phyloP scores from a whole-genome alignment of 37 sponge, comb jelly and placozoan species.

The Spongilla lacustris region DNA sequence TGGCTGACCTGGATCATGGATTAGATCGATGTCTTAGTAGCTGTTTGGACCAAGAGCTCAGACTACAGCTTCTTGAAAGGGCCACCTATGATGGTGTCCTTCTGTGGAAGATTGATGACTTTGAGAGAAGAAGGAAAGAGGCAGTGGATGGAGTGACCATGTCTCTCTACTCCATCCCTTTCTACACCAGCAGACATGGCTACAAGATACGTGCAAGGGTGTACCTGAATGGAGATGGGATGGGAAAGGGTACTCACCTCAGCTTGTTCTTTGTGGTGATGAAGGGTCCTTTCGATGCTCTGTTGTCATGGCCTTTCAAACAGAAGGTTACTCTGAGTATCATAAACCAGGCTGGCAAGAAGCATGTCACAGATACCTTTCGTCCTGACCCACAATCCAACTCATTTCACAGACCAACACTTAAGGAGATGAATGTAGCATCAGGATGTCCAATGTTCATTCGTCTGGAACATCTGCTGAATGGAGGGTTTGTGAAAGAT shows the following conservation, averaged over 20 bases:
- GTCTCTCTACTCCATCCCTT: slow-evolving; percentile 76
- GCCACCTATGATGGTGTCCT: slow-evolving; percentile 69
- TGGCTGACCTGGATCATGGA: slow-evolving; percentile 49
- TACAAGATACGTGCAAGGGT: slow-evolving; percentile 82
- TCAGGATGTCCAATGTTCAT: slow-evolving; percentile 78
- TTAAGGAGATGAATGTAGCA: slow-evolving; percentile 81
- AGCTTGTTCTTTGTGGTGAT: slow-evolving; percentile 81
- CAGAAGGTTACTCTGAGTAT: slow-evolving; percentile 75
- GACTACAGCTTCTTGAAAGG: slow-evolving; percentile 71
- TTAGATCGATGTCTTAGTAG: slow-evolving; percentile 40
- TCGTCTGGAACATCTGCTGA: slow-evolving; percentile 30
- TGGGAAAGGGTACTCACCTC: slow-evolving; percentile 70
- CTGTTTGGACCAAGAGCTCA: slow-evolving; percentile 62
- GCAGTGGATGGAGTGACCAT: slow-evolving; percentile 63
- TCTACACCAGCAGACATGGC: slow-evolving; percentile 65
- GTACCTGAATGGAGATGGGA: slow-evolving; percentile 77
- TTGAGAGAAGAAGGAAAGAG: slow-evolving; percentile 44
- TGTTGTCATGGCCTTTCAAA: slow-evolving; percentile 73
- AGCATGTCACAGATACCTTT: slow-evolving; percentile 62
- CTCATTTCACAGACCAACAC: slow-evolving; percentile 70
- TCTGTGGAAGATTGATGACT: slow-evolving; percentile 76
- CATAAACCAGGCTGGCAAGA: slow-evolving; percentile 56
- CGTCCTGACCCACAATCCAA: slow-evolving; percentile 62
- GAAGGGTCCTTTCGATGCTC: slow-evolving; percentile 66
- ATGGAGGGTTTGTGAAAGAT: slow-evolving; percentile 65